A percentile compares a stretch with the other conserved stretches of the same genome.
phyloP scores from a whole-genome alignment of 2,113 vertebrate genomes.

The Indicator maculatus region DNA sequence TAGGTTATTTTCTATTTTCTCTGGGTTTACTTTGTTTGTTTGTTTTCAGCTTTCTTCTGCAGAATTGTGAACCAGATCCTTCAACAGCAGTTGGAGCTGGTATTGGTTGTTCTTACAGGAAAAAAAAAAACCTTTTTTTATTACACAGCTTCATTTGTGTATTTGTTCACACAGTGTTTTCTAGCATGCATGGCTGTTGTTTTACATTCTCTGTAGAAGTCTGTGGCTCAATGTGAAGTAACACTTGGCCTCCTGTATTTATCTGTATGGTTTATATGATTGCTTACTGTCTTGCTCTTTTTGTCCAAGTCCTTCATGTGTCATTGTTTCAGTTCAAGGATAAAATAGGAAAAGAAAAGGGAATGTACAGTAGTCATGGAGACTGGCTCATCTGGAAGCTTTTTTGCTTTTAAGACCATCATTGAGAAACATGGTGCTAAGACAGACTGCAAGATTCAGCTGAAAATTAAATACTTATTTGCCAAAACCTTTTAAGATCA shows the following conservation, averaged over 20 bases:
- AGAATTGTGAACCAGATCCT: slow-evolving; percentile 32
- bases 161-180: neutral
- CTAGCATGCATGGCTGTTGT: neutral
- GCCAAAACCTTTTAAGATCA: neutral
- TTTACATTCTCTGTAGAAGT: neutral
- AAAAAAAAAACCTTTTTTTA: neutral
- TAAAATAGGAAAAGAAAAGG: neutral
- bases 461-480: neutral
- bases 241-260: neutral
- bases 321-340: slow-evolving; percentile 27
- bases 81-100: slow-evolving; percentile 44
- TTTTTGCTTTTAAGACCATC: neutral
- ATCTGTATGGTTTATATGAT: neutral
- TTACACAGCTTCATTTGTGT: neutral
- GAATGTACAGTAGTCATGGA: neutral
- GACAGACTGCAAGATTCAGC: neutral
- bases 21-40: slow-evolving; percentile 22
- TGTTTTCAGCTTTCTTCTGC: slow-evolving; percentile 36
- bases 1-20: neutral
- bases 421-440: neutral
- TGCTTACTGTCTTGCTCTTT: neutral
- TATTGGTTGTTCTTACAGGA: slow-evolving; percentile 4
- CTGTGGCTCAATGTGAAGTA: neutral
- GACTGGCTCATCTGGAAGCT: neutral
- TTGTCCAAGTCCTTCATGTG: neutral